These are phyloP conservation scores for Melanostoma scalare DNA, from an alignment of 2,888 invertebrate genomes.

Conservation along the genomic window DNA sequence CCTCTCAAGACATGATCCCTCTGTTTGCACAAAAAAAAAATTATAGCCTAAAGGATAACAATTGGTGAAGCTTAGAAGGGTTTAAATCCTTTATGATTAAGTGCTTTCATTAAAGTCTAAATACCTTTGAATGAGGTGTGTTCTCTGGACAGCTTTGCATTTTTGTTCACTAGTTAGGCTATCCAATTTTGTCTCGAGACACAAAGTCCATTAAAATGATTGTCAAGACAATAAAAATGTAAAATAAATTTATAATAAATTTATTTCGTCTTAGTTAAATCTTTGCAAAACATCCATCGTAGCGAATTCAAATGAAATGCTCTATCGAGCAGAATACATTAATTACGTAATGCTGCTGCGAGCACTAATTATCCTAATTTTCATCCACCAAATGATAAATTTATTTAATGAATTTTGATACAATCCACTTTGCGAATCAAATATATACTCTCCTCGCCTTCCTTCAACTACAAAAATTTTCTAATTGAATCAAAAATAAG, in stretches of 20 bases:
- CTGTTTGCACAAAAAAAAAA: too few species aligned
- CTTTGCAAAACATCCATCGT: background rate
- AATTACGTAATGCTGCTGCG: constrained; percentile 44
- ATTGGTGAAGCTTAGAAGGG: constrained; percentile 1
- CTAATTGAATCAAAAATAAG: constrained; percentile 59
- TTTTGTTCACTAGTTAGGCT: background rate
- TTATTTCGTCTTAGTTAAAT: background rate
- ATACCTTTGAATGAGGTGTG: constrained; percentile 8
- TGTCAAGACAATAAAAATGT: background rate
- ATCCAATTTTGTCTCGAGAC: background rate
- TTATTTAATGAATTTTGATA: constrained; percentile 62
- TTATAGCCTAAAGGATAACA: constrained; percentile 3
- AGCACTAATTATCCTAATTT: constrained; percentile 56
- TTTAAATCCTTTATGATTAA: constrained; percentile 24
- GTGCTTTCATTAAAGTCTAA: background rate
- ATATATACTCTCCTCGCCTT: constrained; percentile 7
- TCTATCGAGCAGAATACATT: constrained; percentile 54
- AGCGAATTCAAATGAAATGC: constrained; percentile 22
- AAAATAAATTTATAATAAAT: constrained; percentile 19
- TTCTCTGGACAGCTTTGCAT: background rate
- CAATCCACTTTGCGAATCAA: constrained; percentile 69
- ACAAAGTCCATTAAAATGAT: background rate
- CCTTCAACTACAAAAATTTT: constrained; percentile 25
- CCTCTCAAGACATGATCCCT: constrained; percentile 16
- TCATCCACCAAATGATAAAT: constrained; percentile 49